Evolutionary conservation across 2,113 vertebrate species (phyloP), one percentile per base, ranked within the genome.

Genomic region (Pelodiscus sinensis): DNA sequence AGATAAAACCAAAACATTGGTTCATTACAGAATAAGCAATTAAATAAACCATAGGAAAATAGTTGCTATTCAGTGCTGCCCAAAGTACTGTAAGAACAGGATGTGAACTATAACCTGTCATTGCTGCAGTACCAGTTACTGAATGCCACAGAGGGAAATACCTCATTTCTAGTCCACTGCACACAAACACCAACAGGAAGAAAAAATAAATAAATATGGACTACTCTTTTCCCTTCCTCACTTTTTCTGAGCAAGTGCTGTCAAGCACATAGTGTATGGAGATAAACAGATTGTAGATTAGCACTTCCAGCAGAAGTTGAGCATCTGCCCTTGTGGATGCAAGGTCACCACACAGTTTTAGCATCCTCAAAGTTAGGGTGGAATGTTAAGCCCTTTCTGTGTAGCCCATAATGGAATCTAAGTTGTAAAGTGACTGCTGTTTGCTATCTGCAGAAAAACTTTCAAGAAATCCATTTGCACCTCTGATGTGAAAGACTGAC

Each of bases 401-500:
- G 93, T 81, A 96, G 92, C 90, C 95, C 93, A 94, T 97, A 96
- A 95, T 94, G 96, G 97, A 97, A 95, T 96, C 89, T 84, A 94
- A 97, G 94, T 96, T 98, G 97, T 88, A 96, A 97, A 98, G 97
- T 95, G 95, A 97, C 92, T 97, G 92, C 82, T 1, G 79, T 96
- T 97, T 94, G 92, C 85, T 87, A 95, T 92, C 94, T 92, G 90
- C 93, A 95, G 94, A 94, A 97, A 97, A 98, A 97, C 94, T 97
- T 97, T 97, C 96, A 97, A 96, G 97, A 98, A 98, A 98, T 97
- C 97, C 98, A 98, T 98, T 98, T 97, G 97, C 97, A 98, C 97
- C 97, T 97, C 96, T 96, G 96, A 97, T 97, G 97, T 97, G 98
- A 98, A 97, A 96, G 91, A 97, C 92, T 87, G 95, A 84, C 91